phyloP scores from a whole-genome alignment of 2,113 vertebrate species.

The Tichodroma muraria region DNA sequence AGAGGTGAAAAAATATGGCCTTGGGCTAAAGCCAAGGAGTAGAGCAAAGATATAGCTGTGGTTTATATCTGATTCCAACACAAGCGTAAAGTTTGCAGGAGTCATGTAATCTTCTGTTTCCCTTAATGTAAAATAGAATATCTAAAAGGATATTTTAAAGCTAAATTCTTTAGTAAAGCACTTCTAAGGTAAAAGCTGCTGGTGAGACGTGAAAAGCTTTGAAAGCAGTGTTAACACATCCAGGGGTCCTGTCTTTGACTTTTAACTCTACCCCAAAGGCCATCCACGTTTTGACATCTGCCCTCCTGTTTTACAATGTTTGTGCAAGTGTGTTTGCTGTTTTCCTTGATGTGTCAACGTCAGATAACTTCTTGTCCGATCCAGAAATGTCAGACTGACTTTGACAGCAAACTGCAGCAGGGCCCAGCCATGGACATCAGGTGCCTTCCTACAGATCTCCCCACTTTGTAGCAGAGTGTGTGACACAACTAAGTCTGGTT shows the following conservation, averaged over 20 bases:
- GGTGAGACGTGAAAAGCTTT: background rate
- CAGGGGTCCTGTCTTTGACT: background rate
- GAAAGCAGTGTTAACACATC: background rate
- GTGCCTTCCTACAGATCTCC: background rate
- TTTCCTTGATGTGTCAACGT: background rate
- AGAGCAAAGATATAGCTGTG: background rate
- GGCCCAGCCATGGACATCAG: background rate
- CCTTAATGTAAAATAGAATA: background rate
- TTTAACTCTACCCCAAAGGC: background rate
- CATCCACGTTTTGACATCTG: background rate
- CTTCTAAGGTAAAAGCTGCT: background rate
- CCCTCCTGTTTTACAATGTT: background rate
- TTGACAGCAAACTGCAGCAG: background rate
- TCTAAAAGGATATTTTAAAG: background rate
- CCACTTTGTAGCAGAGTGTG: background rate
- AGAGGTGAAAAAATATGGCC: background rate
- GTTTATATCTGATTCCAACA: background rate
- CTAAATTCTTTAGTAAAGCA: background rate
- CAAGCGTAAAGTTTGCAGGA: background rate
- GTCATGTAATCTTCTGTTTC: background rate
- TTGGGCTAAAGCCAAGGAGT: conserved; percentile 3
- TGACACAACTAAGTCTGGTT: background rate
- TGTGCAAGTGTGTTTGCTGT: background rate
- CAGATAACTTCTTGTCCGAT: background rate
- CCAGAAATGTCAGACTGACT: background rate